Percentiles rank a stretch among this genome's conserved stretches.
Evolutionary conservation across 2,888 invertebrate species (phyloP).

Genomic region (Tachystola acroxantha): DNA sequence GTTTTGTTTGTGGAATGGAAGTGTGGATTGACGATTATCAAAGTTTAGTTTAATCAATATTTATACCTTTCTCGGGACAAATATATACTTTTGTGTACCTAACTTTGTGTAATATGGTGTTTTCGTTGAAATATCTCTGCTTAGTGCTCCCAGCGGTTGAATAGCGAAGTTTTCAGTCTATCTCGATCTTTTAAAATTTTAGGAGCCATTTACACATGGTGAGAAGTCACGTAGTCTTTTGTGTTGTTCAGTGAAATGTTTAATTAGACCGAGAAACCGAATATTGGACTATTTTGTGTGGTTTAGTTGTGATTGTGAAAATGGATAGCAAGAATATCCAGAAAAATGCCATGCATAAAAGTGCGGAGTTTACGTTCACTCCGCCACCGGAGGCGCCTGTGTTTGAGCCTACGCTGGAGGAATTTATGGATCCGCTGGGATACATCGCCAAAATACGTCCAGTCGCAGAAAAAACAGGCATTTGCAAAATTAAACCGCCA

Average conservation of each 20-base stretch:
- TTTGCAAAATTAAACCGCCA: constrained; percentile 88
- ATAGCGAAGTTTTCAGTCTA: not conserved
- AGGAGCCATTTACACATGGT: constrained; percentile 75
- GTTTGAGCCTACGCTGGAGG: constrained; percentile 84
- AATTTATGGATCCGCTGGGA: constrained; percentile 84
- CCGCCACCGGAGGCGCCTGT: constrained; percentile 82
- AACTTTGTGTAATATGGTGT: too few species aligned
- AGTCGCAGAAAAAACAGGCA: constrained; percentile 84
- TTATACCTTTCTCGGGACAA: too few species aligned
- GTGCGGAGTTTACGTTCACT: constrained; percentile 71
- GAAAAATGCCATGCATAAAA: constrained; percentile 74
- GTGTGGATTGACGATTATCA: too few species aligned
- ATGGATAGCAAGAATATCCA: constrained; percentile 73
- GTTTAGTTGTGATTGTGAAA: constrained; percentile 15
- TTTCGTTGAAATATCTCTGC: too few species aligned
- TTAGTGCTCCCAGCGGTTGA: too few species aligned
- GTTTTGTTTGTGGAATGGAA: too few species aligned
- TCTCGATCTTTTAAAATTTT: constrained; percentile 12
- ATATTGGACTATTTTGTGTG: constrained; percentile 3
- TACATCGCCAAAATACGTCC: constrained; percentile 86
- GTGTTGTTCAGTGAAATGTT: constrained; percentile 14
- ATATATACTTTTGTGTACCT: too few species aligned
- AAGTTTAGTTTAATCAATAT: too few species aligned
- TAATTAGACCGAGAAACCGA: not conserved
- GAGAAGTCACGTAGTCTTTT: constrained; percentile 71